Evolutionary conservation across 2,888 invertebrate species (phyloP), one percentile per base, ranked within the genome.

Genomic region (Plebejus anna): DNA sequence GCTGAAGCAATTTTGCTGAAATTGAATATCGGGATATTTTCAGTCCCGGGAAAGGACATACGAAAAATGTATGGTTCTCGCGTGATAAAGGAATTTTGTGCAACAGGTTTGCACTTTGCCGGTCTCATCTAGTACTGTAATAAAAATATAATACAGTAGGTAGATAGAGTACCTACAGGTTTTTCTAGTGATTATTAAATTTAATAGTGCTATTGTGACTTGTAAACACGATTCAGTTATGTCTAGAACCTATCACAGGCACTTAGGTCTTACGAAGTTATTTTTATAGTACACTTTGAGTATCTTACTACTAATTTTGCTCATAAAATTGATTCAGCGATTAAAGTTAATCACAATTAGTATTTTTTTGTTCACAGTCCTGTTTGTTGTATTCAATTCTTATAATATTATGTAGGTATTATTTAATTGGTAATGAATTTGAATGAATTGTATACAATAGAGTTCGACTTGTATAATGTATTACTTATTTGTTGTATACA

Each of bases 151-250:
- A 22, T 22, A 22, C 22, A 22, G 22, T 22, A 22, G 22, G 22
- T 22, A 22, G 22, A 22, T 22, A 22, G 22, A 22, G 22, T 22
- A 22, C 22, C 7, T 22, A 71, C 42, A 28, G 51, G 47, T 73
- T 55, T 73, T 73, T 78, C 78, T 76, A 77, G 72, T 77, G 70
- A 70, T 78, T 79, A 78, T 80, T 80, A 80, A 80, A 77, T 80
- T 80, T 80, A 80, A 80, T 80, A 78, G 78, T 72, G 78, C 78
- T 77, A 78, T 79, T 80, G 82, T 80, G 80, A 75, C 81, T 79
- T 81, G 81, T 82, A 79, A 81, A 82, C 82, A 81, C 78, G 78
- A 78, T 79, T 76, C 47, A 80, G 79, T 76, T 79, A 81, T 80
- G 79, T 77, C 78, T 78, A 79, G 79, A 80, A 81, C 80, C 78